Evolutionary conservation across 2,888 invertebrate genomes (phyloP).

Genomic region (Siphlonurus alternatus): DNA sequence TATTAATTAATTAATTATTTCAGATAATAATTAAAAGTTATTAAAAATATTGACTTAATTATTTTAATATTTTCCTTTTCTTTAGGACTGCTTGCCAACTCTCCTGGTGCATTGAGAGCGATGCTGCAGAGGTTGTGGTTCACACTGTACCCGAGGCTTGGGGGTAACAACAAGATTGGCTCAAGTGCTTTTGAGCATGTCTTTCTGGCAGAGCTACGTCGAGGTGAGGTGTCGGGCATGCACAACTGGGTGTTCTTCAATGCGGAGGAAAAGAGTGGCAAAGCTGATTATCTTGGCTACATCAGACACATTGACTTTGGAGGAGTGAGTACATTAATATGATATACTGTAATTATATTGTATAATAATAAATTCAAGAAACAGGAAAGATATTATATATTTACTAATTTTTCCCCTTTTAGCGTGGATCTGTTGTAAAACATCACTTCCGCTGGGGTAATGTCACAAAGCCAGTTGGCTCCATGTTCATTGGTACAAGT

Average conservation of each 20-base stretch:
- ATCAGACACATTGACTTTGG: constrained; percentile 50
- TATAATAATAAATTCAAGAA: too few relatives aligned
- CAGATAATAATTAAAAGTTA: constrained; percentile 8
- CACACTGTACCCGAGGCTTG: constrained; percentile 62
- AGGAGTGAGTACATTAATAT: constrained; percentile 38
- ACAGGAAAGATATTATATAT: neutral
- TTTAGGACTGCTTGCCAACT: constrained; percentile 40
- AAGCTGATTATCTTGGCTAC: constrained; percentile 63
- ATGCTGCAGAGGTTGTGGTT: constrained; percentile 62
- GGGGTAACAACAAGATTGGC: constrained; percentile 46
- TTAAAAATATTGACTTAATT: neutral
- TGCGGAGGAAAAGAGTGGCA: constrained; percentile 51
- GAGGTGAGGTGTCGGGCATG: constrained; percentile 58
- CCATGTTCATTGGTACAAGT: constrained; percentile 68
- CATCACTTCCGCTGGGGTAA: constrained; percentile 52
- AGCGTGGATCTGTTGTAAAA: constrained; percentile 65
- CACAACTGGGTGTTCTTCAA: constrained; percentile 86
- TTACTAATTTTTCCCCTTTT: constrained; percentile 18
- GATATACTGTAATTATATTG: too few relatives aligned
- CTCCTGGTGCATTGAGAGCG: constrained; percentile 52
- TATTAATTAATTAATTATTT: too few relatives aligned
- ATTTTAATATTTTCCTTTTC: neutral
- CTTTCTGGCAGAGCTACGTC: constrained; percentile 73
- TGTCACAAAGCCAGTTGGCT: constrained; percentile 56
- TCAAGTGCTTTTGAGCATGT: constrained; percentile 89